These are phyloP conservation scores for Periplaneta americana DNA, from an alignment of 1,140 invertebrate species.

Conservation along the genomic window DNA sequence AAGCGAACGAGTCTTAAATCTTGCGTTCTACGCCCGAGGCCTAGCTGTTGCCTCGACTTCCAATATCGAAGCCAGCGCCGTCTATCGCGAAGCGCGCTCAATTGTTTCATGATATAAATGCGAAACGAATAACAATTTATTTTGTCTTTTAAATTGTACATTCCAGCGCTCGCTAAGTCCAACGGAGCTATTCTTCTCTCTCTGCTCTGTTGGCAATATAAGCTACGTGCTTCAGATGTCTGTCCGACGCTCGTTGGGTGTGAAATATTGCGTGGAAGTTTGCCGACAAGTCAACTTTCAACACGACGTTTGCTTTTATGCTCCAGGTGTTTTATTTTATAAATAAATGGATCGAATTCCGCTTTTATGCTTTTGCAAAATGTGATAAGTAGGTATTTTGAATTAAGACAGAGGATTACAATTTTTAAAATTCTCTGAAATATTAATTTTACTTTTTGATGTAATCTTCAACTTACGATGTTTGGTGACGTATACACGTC, in stretches of 20 bases:
- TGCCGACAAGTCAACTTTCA: not conserved
- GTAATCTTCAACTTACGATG: too few relatives aligned
- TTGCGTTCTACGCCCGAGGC: not conserved
- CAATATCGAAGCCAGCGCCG: not conserved
- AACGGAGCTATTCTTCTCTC: not conserved
- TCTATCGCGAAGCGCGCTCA: not conserved
- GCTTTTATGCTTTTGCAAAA: too few relatives aligned
- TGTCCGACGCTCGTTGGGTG: not conserved
- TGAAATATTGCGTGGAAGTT: not conserved
- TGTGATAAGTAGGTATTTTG: too few relatives aligned
- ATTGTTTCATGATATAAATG: not conserved
- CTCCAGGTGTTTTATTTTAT: too few relatives aligned
- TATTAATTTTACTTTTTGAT: too few relatives aligned
- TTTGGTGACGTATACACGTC: too few relatives aligned
- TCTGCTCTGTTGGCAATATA: not conserved
- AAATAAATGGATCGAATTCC: too few relatives aligned
- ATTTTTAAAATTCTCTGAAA: too few relatives aligned
- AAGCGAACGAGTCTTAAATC: not conserved
- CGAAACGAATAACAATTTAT: not conserved
- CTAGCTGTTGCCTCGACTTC: not conserved
- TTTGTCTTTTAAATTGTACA: not conserved
- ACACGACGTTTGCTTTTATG: not conserved
- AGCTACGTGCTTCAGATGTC: not conserved
- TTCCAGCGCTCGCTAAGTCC: not conserved
- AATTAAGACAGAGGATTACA: too few relatives aligned